phyloP scores from a whole-genome alignment of 2,113 vertebrate species.

The Eublepharis macularius region DNA sequence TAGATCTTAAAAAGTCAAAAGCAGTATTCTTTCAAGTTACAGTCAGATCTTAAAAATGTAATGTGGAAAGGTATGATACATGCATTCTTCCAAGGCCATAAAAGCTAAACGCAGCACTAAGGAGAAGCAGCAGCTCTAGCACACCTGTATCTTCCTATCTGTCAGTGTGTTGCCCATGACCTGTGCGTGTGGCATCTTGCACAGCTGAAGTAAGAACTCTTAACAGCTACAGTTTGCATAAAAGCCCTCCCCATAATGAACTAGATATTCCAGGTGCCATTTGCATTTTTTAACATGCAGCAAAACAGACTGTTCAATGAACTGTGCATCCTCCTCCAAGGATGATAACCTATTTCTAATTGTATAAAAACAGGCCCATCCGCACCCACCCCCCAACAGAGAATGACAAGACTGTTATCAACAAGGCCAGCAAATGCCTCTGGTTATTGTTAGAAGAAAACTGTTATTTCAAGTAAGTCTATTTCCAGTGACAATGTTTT shows the following conservation, averaged over 20 bases:
- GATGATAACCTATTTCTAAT: slow-evolving; percentile 55
- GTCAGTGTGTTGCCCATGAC: no score
- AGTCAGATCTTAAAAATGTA: background rate
- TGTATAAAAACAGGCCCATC: slow-evolving; percentile 45
- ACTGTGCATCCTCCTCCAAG: slow-evolving; percentile 46
- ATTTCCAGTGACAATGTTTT: slow-evolving; percentile 41
- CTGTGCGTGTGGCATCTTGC: no score
- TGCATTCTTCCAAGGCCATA: background rate
- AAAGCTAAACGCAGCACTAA: background rate
- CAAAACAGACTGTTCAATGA: slow-evolving; percentile 42
- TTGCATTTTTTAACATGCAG: slow-evolving; percentile 55
- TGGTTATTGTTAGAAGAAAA: slow-evolving; percentile 40
- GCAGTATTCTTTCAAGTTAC: background rate
- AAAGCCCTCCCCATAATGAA: background rate
- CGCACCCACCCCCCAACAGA: background rate
- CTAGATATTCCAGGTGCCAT: slow-evolving; percentile 39
- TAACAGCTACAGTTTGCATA: background rate
- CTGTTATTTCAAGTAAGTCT: slow-evolving; percentile 51
- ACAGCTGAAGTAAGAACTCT: background rate
- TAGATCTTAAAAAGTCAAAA: background rate
- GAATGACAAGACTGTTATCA: slow-evolving; percentile 55
- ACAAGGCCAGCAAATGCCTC: slow-evolving; percentile 59
- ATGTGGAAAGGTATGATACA: background rate
- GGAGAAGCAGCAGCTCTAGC: background rate
- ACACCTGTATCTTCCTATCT: background rate